Evolutionary conservation across 2,113 vertebrate genomes (phyloP).

Genomic region (Centropus unirufus): DNA sequence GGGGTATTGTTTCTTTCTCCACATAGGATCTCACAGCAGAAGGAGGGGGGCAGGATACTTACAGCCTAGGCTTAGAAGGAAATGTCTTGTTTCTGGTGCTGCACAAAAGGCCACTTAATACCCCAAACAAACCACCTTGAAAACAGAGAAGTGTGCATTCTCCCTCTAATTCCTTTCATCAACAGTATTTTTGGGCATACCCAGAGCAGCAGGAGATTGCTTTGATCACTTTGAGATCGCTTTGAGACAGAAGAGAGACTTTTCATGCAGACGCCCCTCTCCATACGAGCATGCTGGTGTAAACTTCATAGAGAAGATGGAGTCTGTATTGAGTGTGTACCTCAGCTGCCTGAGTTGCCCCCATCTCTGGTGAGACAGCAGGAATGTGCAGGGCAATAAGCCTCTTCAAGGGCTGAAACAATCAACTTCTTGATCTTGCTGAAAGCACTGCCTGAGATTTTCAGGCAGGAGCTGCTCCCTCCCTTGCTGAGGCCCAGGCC

Average conservation of each 20-base stretch:
- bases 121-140: constrained; percentile 6
- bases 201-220: background rate
- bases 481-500: background rate
- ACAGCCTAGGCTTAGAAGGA: background rate
- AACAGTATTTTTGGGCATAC: constrained; percentile 1
- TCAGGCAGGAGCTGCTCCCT: background rate
- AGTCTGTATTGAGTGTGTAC: background rate
- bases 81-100: background rate
- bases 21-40: background rate
- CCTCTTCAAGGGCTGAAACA: background rate
- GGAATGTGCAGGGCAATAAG: background rate
- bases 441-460: background rate
- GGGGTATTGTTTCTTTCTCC: background rate
- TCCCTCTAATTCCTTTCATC: background rate
- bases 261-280: background rate
- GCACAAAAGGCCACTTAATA: background rate
- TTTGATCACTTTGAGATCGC: background rate
- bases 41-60: background rate
- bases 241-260: background rate
- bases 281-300: background rate
- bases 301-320: background rate
- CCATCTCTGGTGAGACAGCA: background rate
- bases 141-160: background rate
- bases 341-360: background rate
- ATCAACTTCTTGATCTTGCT: background rate